phyloP scores from a whole-genome alignment of 2,797 vertebrate species.

The Ispidina picta region DNA sequence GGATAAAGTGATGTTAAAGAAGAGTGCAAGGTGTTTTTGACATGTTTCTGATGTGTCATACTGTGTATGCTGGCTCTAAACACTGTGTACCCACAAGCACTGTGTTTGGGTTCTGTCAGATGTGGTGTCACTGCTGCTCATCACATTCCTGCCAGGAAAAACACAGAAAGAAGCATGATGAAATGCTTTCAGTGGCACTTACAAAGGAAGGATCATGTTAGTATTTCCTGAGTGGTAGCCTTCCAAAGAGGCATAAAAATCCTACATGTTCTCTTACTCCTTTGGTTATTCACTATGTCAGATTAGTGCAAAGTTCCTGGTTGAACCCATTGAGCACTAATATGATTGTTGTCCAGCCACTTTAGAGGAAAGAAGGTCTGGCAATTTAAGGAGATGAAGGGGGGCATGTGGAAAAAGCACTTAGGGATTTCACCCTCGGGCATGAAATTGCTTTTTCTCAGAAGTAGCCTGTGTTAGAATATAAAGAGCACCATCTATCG shows the following conservation, averaged over 20 bases:
- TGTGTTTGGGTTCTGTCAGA: not conserved
- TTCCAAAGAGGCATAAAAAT: not conserved
- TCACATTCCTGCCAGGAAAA: not conserved
- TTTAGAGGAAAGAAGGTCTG: not conserved
- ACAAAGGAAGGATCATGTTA: not conserved
- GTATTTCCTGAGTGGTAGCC: not conserved
- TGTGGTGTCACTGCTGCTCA: not conserved
- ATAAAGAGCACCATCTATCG: slow-evolving; percentile 55
- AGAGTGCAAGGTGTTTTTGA: not conserved
- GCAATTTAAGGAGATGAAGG: slow-evolving; percentile 4
- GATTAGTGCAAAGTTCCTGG: not conserved
- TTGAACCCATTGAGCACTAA: not conserved
- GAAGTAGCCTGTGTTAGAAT: not conserved
- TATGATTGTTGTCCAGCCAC: not conserved
- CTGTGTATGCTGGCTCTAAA: not conserved
- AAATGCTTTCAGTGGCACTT: accelerated
- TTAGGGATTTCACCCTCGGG: not conserved
- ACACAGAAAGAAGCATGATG: not conserved
- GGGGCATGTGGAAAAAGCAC: not conserved
- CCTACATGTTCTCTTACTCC: not conserved
- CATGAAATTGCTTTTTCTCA: not conserved
- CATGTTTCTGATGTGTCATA: not conserved
- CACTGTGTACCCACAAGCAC: not conserved
- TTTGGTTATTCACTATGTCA: slow-evolving; percentile 11
- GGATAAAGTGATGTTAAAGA: not conserved